Conservation (phyloP, 2,113 vertebrate genomes). For the Phalacrocorax carbo region DNA sequence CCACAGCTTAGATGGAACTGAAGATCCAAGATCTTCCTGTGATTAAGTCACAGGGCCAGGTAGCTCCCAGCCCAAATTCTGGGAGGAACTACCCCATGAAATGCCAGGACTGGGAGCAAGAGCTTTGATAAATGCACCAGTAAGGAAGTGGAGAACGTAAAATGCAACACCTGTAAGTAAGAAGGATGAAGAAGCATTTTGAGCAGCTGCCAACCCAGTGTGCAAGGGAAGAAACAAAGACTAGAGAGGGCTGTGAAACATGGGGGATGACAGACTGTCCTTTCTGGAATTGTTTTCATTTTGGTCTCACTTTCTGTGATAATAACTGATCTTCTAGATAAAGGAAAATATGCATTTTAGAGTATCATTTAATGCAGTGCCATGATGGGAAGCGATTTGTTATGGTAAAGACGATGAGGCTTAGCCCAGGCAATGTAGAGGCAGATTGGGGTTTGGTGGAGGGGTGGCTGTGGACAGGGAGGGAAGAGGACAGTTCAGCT, state of each 20-base stretch:
- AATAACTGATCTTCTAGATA: background rate
- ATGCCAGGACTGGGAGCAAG: background rate
- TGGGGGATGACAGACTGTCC: rapidly evolving
- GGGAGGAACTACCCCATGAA: background rate
- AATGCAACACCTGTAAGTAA: background rate
- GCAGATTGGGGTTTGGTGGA: background rate
- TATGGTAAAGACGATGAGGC: background rate
- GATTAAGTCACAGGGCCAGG: background rate
- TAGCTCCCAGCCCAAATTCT: background rate
- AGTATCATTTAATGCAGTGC: background rate
- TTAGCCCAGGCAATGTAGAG: background rate
- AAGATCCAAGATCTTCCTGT: background rate
- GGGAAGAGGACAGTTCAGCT: background rate
- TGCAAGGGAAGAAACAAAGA: background rate
- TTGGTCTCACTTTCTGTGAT: background rate
- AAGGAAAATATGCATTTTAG: background rate
- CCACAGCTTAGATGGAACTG: background rate
- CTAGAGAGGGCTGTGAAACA: background rate
- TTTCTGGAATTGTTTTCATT: background rate
- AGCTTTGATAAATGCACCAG: background rate
- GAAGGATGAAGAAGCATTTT: background rate
- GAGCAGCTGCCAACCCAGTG: background rate
- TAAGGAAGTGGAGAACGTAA: background rate
- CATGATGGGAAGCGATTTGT: background rate
- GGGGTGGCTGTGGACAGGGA: background rate